These are phyloP conservation scores for Alloplasta piceator DNA, from an alignment of 2,888 invertebrate species.

Conservation along the genomic window DNA sequence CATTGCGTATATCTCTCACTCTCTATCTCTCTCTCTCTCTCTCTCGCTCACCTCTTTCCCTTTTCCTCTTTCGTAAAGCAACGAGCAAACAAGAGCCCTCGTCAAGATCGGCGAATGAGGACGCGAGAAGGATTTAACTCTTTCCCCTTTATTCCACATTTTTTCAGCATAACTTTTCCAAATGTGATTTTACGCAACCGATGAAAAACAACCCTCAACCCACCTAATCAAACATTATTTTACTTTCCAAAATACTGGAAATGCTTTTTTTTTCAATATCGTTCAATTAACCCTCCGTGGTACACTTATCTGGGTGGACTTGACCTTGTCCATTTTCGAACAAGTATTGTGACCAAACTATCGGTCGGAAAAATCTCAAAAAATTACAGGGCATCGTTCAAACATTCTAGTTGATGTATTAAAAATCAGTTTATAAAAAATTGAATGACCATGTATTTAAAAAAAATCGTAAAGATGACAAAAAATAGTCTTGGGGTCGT, in stretches of 20 bases:
- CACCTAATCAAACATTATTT: constrained; percentile 19
- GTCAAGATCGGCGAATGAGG: constrained; percentile 46
- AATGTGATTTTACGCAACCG: constrained; percentile 36
- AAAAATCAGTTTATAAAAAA: too few relatives aligned
- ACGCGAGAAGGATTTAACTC: constrained; percentile 25
- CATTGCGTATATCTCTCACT: constrained; percentile 25
- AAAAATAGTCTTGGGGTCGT: too few relatives aligned
- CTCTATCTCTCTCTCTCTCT: background rate
- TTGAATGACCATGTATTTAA: too few relatives aligned
- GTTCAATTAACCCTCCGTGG: constrained; percentile 1
- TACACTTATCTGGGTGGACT: too few relatives aligned
- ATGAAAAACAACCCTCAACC: constrained; percentile 21
- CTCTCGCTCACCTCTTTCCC: background rate
- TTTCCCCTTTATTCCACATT: constrained; percentile 63
- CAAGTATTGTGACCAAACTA: too few relatives aligned
- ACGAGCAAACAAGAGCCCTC: constrained; percentile 24
- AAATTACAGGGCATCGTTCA: too few relatives aligned
- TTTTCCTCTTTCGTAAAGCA: constrained; percentile 15
- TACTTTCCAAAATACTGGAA: background rate
- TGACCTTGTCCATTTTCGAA: too few relatives aligned
- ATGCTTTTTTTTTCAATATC: background rate
- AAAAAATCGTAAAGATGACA: too few relatives aligned
- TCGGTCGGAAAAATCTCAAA: too few relatives aligned
- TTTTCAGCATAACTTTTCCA: constrained; percentile 23
- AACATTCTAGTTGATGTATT: too few relatives aligned